phyloP scores from a whole-genome alignment of 1,140 invertebrate genomes.

The Leptoteleia sp. region DNA sequence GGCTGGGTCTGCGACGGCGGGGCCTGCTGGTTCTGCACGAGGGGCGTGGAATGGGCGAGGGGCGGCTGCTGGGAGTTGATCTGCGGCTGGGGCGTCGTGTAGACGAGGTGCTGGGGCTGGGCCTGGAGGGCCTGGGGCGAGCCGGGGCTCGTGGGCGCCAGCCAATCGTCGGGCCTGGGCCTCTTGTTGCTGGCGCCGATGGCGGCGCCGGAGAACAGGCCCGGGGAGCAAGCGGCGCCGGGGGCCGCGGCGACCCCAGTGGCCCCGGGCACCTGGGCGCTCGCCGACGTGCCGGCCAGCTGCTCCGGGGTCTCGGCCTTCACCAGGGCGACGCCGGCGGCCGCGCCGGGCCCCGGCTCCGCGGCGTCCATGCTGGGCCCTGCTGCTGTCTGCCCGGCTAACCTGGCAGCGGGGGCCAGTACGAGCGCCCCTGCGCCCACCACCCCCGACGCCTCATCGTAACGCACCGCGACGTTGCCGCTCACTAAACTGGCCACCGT shows the following conservation, averaged over 20 bases:
- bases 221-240: constrained; percentile 68
- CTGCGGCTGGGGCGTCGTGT: constrained; percentile 68
- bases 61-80: constrained; percentile 68
- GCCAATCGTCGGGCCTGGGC: constrained; percentile 83
- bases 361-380: constrained; percentile 67
- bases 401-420: constrained; percentile 76
- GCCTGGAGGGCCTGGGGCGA: constrained; percentile 80
- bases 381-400: constrained; percentile 64
- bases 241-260: constrained; percentile 65
- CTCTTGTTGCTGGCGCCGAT: constrained; percentile 74
- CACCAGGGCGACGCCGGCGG: constrained; percentile 68
- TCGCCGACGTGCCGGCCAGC: constrained; percentile 70
- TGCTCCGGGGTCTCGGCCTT: constrained; percentile 76
- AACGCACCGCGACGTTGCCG: constrained; percentile 77
- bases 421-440: constrained; percentile 74
- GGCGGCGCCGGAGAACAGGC: constrained; percentile 50
- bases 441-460: constrained; percentile 79
- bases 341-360: constrained; percentile 53
- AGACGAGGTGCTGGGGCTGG: constrained; percentile 78
- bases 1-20: constrained; percentile 83
- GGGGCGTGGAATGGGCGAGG: constrained; percentile 75
- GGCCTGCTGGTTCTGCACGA: constrained; percentile 81
- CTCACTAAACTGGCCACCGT: constrained; percentile 78
- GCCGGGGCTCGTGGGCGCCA: constrained; percentile 83
- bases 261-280: constrained; percentile 54